Evolutionary conservation across 2,797 vertebrate genomes (phyloP), one percentile per base, ranked within the genome.

Genomic region (Meda fulgida): DNA sequence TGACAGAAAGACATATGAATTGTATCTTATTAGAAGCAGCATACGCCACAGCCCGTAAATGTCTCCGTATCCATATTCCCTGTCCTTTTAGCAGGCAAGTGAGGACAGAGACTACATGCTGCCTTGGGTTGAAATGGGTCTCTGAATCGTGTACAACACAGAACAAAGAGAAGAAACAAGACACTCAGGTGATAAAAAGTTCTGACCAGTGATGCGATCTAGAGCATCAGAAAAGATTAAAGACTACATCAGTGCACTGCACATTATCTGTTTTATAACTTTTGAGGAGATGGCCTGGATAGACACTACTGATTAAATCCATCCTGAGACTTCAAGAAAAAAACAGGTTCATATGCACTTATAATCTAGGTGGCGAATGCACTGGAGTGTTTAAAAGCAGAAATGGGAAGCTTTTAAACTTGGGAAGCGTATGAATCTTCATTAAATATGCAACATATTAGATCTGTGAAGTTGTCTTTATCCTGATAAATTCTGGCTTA

Each of bases 31-130:
- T 14, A 31, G 18, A 14, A 36, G 48, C 43, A 48, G 43, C 73
- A n/a, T 55, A n/a, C 0, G 1, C 55, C 23, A 63, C 26, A 31
- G 31, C 23, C 78, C 4, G 14, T 53, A 80, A 70, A 70, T 80
- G 46, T 80, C 78, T 80, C 46, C 4, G 65, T 80, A 80, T 80
- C 65, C 31, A 38, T 19, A 31, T 29, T 63, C 65, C 46, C 46
- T 19, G 31, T 36, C 23, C 21, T 69, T 69, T 80, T 51, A 53
- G 46, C 31, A 70, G 63, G 23, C 46, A 80, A 23, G 23, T 53
- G 46, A 66, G 60, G 65, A 70, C 79, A 58, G 38, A 40, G 16
- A 53, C 16, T 70, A 81, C 66, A 48, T 36, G 19, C 29, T 26
- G 7, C 0, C 19, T 8, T 80, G 29, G 38, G 26, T 10, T 34